Percentiles rank a stretch among this genome's conserved stretches.
Conservation (phyloP, 92 coral and sea anemone species). For the Parazoanthus swiftii region DNA sequence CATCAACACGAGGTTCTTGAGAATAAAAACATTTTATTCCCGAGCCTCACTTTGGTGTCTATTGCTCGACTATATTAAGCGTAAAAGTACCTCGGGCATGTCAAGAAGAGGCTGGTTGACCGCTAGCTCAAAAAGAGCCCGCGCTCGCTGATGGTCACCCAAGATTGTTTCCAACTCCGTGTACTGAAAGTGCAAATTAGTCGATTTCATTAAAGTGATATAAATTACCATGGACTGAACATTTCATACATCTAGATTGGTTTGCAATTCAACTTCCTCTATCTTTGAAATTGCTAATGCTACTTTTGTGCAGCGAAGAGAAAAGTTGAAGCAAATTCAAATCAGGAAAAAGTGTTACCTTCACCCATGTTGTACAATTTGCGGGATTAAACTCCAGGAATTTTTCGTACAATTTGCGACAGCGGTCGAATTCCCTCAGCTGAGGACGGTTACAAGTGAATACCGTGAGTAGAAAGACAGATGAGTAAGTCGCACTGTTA, state of each 20-base stretch:
- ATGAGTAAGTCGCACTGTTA: too few species aligned
- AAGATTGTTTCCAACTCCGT: constrained; percentile 88
- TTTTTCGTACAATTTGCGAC: constrained; percentile 95
- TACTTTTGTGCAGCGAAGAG: background rate
- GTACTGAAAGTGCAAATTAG: constrained; percentile 53
- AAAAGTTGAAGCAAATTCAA: background rate
- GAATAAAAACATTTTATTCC: too few species aligned
- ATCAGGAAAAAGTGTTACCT: constrained; percentile 56
- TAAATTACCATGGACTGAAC: too few species aligned
- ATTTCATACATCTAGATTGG: background rate
- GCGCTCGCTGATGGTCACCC: constrained; percentile 83
- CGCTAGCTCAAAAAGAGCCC: constrained; percentile 91
- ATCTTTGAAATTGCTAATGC: background rate
- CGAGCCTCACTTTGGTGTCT: too few species aligned
- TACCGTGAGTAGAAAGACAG: too few species aligned
- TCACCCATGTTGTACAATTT: constrained; percentile 97
- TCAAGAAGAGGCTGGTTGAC: constrained; percentile 95
- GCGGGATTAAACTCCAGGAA: constrained; percentile 92
- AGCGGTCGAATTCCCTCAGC: constrained; percentile 97
- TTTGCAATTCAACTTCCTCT: background rate
- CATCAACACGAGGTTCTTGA: too few species aligned
- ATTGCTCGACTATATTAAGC: too few species aligned
- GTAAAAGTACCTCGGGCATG: constrained; percentile 88
- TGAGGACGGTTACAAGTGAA: constrained; percentile 33
- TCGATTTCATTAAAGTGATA: background rate